Percentiles rank a stretch among this genome's conserved stretches.
Evolutionary conservation across 2,888 invertebrate genomes (phyloP).

Genomic region (Eustalomyia histrio): DNA sequence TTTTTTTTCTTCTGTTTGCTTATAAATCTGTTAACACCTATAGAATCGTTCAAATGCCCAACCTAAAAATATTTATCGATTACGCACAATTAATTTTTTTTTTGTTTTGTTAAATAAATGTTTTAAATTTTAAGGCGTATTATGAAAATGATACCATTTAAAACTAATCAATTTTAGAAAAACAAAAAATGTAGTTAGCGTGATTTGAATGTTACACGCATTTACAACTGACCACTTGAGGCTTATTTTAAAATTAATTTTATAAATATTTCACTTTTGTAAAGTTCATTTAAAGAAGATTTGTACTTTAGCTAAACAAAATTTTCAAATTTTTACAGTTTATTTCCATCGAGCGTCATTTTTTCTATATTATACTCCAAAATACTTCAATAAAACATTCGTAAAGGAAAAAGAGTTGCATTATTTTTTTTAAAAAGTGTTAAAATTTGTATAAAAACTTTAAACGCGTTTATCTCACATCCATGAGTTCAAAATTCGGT

Average conservation of each 20-base stretch:
- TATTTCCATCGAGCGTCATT: no score
- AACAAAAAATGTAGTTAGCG: no score
- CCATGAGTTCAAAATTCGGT: no score
- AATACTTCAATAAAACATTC: no score
- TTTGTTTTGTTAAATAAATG: conserved; percentile 26
- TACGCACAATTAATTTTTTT: conserved; percentile 39
- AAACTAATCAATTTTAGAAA: background rate
- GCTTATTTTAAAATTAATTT: conserved; percentile 10
- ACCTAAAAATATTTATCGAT: conserved; percentile 46
- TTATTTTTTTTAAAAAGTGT: no score
- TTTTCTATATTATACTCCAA: no score
- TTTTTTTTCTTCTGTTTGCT: conserved; percentile 22
- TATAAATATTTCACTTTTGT: conserved; percentile 5
- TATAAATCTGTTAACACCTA: conserved; percentile 57
- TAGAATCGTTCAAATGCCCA: conserved; percentile 47
- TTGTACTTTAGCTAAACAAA: no score
- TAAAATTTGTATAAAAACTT: no score
- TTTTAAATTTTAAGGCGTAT: conserved; percentile 53
- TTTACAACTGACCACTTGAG: background rate
- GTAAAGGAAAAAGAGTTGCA: no score
- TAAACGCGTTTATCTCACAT: no score
- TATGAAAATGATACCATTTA: background rate
- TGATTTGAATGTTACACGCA: background rate
- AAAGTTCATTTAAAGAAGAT: no score
- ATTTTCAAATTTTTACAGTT: no score